Percentiles rank a stretch among this genome's conserved stretches.
Conservation (phyloP, 2,888 invertebrate genomes). For the Temnothorax unifasciatus region DNA sequence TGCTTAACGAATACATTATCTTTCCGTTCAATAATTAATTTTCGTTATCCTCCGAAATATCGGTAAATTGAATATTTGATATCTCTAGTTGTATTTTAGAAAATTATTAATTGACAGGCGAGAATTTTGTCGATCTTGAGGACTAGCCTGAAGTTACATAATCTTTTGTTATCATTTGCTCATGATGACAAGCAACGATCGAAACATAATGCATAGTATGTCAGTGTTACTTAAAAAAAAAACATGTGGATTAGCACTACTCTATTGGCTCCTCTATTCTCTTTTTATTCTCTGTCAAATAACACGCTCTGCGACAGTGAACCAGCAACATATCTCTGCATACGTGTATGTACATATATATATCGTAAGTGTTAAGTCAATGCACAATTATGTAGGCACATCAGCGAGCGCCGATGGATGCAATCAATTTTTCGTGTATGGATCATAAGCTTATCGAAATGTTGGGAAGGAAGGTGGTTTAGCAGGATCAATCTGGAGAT, state of each 20-base stretch:
- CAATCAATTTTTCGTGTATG: constrained; percentile 39
- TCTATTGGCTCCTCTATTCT: no score
- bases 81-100: not conserved
- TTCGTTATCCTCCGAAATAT: not conserved
- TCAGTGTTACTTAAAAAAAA: constrained; percentile 5
- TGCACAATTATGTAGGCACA: constrained; percentile 50
- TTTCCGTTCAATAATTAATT: not conserved
- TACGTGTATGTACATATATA: constrained; percentile 41
- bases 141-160: not conserved
- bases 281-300: constrained; percentile 13
- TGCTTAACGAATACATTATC: not conserved
- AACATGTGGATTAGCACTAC: constrained; percentile 20
- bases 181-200: not conserved
- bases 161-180: not conserved
- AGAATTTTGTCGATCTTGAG: not conserved
- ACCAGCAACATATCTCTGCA: constrained; percentile 55
- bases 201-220: not conserved
- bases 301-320: constrained; percentile 40
- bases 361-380: constrained; percentile 53
- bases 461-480: not conserved
- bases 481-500: constrained; percentile 14
- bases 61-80: not conserved
- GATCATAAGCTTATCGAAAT: constrained; percentile 17
- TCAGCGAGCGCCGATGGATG: constrained; percentile 39
- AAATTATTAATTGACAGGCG: not conserved